A percentile compares a stretch with the other conserved stretches of the same genome.
phyloP scores from a whole-genome alignment of 2,113 vertebrate species.

The Cyrtonyx montezumae region DNA sequence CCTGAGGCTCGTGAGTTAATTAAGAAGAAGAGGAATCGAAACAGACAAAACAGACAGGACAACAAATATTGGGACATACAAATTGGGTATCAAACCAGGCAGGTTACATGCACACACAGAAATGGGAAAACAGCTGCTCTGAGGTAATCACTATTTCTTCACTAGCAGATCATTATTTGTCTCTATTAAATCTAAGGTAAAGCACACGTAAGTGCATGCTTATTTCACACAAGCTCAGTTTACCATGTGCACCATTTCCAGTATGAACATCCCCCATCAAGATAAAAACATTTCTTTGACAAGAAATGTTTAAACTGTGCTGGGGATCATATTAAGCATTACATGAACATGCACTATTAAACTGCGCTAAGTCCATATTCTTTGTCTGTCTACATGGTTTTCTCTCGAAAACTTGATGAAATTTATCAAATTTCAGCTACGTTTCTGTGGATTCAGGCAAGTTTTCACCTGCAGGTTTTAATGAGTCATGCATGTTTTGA shows the following conservation, averaged over 20 bases:
- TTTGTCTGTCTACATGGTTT: neutral
- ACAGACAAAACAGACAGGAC: slow-evolving; percentile 92
- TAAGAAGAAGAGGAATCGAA: slow-evolving; percentile 93
- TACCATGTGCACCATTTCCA: accelerated
- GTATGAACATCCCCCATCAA: neutral
- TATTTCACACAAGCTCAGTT: neutral
- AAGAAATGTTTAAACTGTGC: neutral
- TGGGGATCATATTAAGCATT: neutral
- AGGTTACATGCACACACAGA: slow-evolving; percentile 89
- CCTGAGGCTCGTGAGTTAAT: slow-evolving; percentile 93
- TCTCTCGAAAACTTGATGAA: neutral
- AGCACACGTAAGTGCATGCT: neutral
- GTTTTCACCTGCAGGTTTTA: neutral
- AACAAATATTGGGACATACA: slow-evolving; percentile 95
- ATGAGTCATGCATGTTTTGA: neutral
- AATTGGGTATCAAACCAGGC: slow-evolving; percentile 92
- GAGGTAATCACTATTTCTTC: slow-evolving; percentile 79
- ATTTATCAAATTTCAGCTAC: neutral
- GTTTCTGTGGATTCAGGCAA: neutral
- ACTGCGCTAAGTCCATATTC: neutral
- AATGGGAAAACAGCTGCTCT: slow-evolving; percentile 86
- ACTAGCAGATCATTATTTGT: neutral
- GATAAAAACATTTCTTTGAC: neutral
- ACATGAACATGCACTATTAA: neutral
- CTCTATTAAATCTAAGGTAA: neutral